Base-by-base conservation (phyloP, 2,113 vertebrate species). In the Myotis brandtii region DNA sequence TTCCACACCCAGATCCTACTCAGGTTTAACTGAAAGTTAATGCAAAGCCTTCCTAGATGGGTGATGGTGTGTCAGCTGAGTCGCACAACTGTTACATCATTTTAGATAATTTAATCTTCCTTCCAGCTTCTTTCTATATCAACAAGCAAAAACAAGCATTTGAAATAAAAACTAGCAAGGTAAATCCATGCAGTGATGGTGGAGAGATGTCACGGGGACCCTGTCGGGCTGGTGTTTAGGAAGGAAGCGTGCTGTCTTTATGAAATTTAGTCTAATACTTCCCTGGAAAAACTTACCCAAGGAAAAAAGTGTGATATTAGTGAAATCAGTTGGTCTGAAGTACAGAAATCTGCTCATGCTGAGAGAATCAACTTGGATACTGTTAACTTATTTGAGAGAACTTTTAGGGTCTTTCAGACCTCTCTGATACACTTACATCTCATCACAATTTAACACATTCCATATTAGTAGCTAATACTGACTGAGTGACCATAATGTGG, bases 401-500 rank as follows among this genome's bases (percentile, higher is more conserved):
- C 4, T 4, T 81, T 54, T 6, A 43, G 6, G 34, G 32, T 14
- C 6, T 27, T 56, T 37, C 43, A 72, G 52, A 30, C 48, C 6
- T 40, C 46, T 16, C 20, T 9, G 56, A 79, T 73, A 6, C 50
- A 50, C 40, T 34, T 30, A 8, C 0, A 13, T 46, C 12, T 59
- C 62, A 5, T 48, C 17, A 30, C 52, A 43, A 25, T 13, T n/a
- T 3, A 50, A 30, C 37, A 59, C 4, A 8, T 7, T 46, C 17
- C 30, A 16, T 14, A 14, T 64, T 20, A 34, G 30, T 48, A 13
- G 20, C 23, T 14, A 21, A 12, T 2, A 12, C 25, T 14, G 54
- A 70, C 17, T n/a, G 11, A 30, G 12, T 5, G 2, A 14, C 13
- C 75, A 3, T 0, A 3, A 37, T 3, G 3, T n/a, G 4, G 3